phyloP scores from a whole-genome alignment of 2,888 invertebrate species.

The Trichogramma dendrolimi region DNA sequence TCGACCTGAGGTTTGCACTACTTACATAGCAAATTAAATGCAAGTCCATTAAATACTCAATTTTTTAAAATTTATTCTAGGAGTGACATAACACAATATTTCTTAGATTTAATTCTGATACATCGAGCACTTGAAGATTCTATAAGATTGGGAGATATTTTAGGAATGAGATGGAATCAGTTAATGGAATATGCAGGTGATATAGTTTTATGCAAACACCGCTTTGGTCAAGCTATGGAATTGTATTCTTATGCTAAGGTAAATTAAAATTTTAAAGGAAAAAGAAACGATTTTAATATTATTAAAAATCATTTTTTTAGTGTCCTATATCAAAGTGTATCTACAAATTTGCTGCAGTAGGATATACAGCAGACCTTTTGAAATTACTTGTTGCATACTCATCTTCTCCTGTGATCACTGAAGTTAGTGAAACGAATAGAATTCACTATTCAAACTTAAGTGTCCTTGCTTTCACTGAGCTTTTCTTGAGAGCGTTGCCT shows the following conservation, averaged over 20 bases:
- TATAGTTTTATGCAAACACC: slow-evolving; percentile 69
- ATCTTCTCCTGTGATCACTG: slow-evolving; percentile 54
- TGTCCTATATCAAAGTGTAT: slow-evolving; percentile 60
- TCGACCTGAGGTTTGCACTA: slow-evolving; percentile 55
- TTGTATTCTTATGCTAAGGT: slow-evolving; percentile 78
- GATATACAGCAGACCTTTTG: slow-evolving; percentile 61
- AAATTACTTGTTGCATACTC: slow-evolving; percentile 59
- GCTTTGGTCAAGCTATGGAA: slow-evolving; percentile 72
- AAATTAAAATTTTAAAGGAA: slow-evolving; percentile 26
- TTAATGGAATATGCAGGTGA: slow-evolving; percentile 79
- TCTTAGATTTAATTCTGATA: slow-evolving; percentile 58
- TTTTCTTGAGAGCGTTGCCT: slow-evolving; percentile 50
- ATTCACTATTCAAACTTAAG: slow-evolving; percentile 65
- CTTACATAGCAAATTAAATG: slow-evolving; percentile 7
- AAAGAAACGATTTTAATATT: slow-evolving; percentile 1
- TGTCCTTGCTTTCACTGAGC: slow-evolving; percentile 63
- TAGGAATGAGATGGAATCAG: slow-evolving; percentile 62
- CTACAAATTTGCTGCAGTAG: slow-evolving; percentile 61
- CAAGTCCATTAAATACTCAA: slow-evolving; percentile 3
- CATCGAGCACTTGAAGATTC: slow-evolving; percentile 57
- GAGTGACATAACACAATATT: slow-evolving; percentile 42
- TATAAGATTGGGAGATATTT: slow-evolving; percentile 58
- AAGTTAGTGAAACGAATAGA: slow-evolving; percentile 60
- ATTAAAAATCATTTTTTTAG: slow-evolving; percentile 40
- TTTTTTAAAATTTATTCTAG: not conserved